These are phyloP conservation scores for Percopsis omiscomaycus DNA, from an alignment of 2,797 vertebrate genomes.

Conservation along the genomic window DNA sequence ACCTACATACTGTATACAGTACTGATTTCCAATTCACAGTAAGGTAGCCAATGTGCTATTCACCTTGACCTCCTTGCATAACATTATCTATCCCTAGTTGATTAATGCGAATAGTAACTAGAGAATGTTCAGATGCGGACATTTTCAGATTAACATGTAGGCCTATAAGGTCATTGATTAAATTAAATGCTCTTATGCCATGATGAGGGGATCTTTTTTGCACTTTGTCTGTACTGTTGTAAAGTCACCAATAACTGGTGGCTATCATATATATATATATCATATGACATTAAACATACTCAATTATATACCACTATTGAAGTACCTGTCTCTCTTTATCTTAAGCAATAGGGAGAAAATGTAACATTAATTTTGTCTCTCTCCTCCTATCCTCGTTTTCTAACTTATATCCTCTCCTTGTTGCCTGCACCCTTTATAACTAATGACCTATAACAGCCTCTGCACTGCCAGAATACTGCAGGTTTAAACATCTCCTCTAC, in stretches of 20 bases:
- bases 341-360: constrained; percentile 9
- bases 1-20: neutral
- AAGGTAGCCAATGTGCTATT: neutral
- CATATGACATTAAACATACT: constrained; percentile 44
- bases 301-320: constrained; percentile 20
- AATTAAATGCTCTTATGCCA: constrained; percentile 15
- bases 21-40: constrained; percentile 1
- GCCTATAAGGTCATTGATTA: constrained; percentile 12
- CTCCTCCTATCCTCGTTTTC: constrained; percentile 13
- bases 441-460: constrained; percentile 48
- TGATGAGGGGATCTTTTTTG: constrained; percentile 29
- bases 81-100: neutral
- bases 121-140: neutral
- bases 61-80: constrained; percentile 2
- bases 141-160: constrained; percentile 11
- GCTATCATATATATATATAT: constrained; percentile 25
- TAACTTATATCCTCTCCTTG: constrained; percentile 16
- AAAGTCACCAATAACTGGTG: constrained; percentile 29
- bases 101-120: constrained; percentile 19
- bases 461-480: constrained; percentile 11
- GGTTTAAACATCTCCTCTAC: constrained; percentile 20
- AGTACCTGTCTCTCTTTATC: constrained; percentile 44
- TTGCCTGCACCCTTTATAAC: constrained; percentile 27
- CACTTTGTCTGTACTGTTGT: constrained; percentile 41
- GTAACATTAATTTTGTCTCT: constrained; percentile 17